A percentile compares a stretch with the other conserved stretches of the same genome.
Conservation (phyloP, 2,797 vertebrate species). For the Tragopan temminckii region DNA sequence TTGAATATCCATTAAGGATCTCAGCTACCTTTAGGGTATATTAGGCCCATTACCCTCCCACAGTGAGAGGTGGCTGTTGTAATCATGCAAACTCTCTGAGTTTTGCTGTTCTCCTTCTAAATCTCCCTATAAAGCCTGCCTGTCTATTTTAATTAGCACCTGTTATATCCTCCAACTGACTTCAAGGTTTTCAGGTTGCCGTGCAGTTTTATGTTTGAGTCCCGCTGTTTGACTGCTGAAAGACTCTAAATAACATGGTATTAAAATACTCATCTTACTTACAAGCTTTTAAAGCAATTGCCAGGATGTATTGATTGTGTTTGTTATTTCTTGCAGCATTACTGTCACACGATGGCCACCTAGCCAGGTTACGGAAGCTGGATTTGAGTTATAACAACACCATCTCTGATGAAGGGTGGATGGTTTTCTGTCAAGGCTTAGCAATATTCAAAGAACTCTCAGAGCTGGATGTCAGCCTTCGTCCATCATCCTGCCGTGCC, state of each 20-base stretch:
- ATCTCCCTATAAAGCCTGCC: not conserved
- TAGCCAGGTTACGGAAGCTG: constrained; percentile 82
- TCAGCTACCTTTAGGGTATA: not conserved
- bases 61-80: not conserved
- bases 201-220: not conserved
- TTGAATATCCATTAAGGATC: not conserved
- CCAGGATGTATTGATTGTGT: not conserved
- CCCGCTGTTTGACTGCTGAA: constrained; percentile 8
- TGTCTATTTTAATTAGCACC: not conserved
- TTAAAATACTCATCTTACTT: not conserved
- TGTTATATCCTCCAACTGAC: not conserved
- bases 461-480: constrained; percentile 89
- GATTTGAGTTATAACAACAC: constrained; percentile 90
- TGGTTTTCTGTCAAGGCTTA: constrained; percentile 78
- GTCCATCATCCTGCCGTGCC: constrained; percentile 70
- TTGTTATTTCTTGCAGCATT: constrained; percentile 73
- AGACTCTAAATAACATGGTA: not conserved
- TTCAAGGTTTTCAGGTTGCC: not conserved
- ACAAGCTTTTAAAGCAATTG: not conserved
- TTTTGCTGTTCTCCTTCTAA: constrained; percentile 4
- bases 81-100: not conserved
- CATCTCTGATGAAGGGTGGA: constrained; percentile 84
- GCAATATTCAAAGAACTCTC: constrained; percentile 79
- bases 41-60: not conserved
- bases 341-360: constrained; percentile 70